Percentiles rank a stretch among this genome's conserved stretches.
phyloP scores from a whole-genome alignment of 2,888 invertebrate genomes.

The Mythimna loreyi region DNA sequence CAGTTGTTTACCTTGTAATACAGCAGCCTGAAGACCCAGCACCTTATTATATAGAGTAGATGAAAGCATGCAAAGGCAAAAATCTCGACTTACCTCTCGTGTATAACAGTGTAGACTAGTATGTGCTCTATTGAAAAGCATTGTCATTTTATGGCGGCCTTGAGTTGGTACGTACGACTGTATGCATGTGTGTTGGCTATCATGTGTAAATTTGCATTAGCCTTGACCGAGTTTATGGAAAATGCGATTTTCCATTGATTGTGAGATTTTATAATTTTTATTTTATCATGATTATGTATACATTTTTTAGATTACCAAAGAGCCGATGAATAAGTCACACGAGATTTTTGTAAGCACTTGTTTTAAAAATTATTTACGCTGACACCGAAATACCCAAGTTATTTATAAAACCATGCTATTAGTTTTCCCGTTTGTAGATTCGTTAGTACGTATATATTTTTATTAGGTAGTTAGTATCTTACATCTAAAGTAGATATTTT shows the following conservation, averaged over 20 bases:
- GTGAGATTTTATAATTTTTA: conserved; percentile 12
- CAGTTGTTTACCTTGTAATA: conserved; percentile 80
- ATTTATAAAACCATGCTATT: conserved; percentile 62
- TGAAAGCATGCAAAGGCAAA: conserved; percentile 77
- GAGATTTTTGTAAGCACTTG: conserved; percentile 36
- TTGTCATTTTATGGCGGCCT: conserved; percentile 81
- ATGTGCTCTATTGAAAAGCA: conserved; percentile 78
- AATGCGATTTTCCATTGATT: conserved; percentile 49
- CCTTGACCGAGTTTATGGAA: conserved; percentile 73
- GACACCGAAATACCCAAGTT: conserved; percentile 47
- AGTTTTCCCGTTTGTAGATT: conserved; percentile 21
- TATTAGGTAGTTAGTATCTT: conserved; percentile 26
- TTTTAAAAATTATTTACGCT: conserved; percentile 25
- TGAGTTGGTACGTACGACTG: conserved; percentile 76
- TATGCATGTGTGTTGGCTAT: conserved; percentile 64
- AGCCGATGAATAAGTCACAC: conserved; percentile 23
- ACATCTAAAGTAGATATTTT: conserved; percentile 1
- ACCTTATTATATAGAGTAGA: conserved; percentile 77
- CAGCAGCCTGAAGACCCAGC: conserved; percentile 80
- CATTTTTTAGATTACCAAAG: conserved; percentile 15
- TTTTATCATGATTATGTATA: conserved; percentile 12
- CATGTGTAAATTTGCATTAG: conserved; percentile 67
- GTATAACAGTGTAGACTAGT: conserved; percentile 78
- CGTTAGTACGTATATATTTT: conserved; percentile 7
- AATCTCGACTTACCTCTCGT: conserved; percentile 84